Percentiles rank a stretch among this genome's conserved stretches.
Evolutionary conservation across 2,888 invertebrate species (phyloP).

Genomic region (Eupithecia centaureata): DNA sequence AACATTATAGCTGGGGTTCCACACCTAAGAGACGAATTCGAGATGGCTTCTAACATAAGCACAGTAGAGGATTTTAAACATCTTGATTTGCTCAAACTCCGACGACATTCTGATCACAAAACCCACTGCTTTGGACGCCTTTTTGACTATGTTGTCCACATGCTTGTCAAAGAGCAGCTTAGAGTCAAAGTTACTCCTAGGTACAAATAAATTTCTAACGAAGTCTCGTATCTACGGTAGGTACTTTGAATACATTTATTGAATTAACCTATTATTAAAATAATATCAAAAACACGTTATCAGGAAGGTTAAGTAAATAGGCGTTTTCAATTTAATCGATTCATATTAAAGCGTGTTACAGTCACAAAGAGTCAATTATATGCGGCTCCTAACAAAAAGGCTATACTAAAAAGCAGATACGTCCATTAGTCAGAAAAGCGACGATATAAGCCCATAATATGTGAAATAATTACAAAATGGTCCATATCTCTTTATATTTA

Average conservation of each 20-base stretch:
- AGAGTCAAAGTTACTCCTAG: neutral
- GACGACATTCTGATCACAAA: neutral
- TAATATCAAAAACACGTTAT: too few relatives aligned
- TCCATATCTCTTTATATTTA: neutral
- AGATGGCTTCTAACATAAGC: neutral
- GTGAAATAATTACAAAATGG: neutral
- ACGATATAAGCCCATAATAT: neutral
- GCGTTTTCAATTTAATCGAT: too few relatives aligned
- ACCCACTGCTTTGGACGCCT: neutral
- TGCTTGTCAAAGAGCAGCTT: neutral
- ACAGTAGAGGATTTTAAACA: neutral
- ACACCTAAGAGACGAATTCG: constrained; percentile 1
- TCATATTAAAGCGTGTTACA: too few relatives aligned
- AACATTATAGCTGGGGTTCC: neutral
- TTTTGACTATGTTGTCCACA: neutral
- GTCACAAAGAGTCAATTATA: too few relatives aligned
- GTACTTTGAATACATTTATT: too few relatives aligned
- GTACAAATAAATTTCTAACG: too few relatives aligned
- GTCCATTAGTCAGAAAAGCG: too few relatives aligned
- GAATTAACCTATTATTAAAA: too few relatives aligned
- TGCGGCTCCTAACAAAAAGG: too few relatives aligned
- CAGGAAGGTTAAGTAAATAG: too few relatives aligned
- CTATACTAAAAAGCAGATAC: too few relatives aligned
- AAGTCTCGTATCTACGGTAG: too few relatives aligned
- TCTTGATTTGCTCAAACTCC: neutral